Evolutionary conservation across 2,888 invertebrate genomes (phyloP).

Genomic region (Nomada fabriciana): DNA sequence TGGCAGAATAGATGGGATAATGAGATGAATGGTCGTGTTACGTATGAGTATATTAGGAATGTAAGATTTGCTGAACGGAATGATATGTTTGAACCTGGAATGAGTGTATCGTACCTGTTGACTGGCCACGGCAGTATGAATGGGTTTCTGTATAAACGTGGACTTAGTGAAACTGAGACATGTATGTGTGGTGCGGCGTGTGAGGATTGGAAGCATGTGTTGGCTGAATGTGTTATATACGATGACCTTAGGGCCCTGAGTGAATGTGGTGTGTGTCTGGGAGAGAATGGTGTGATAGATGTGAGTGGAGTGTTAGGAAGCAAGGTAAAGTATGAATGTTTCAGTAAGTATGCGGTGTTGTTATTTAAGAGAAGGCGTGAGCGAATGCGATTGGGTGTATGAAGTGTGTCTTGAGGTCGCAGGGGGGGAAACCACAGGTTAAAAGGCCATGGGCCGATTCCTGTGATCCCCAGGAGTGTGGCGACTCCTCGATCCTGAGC

Average conservation of each 20-base stretch:
- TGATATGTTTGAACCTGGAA: neutral
- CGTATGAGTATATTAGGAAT: slow-evolving; percentile 25
- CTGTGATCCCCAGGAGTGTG: no score
- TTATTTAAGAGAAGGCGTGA: neutral
- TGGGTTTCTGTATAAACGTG: slow-evolving; percentile 6
- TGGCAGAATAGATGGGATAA: slow-evolving; percentile 33
- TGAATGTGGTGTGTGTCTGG: neutral
- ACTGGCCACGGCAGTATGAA: slow-evolving; percentile 15
- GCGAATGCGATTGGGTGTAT: neutral
- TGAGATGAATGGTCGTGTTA: neutral
- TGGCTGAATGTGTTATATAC: neutral
- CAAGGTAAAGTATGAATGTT: neutral
- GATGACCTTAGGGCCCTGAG: neutral
- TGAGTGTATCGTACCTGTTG: neutral
- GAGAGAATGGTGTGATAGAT: neutral
- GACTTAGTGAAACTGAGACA: neutral
- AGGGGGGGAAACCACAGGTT: neutral
- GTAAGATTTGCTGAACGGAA: slow-evolving; percentile 1
- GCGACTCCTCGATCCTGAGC: no score
- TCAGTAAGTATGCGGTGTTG: neutral
- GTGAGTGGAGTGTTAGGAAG: no score
- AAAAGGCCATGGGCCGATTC: no score
- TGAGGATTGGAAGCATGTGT: slow-evolving; percentile 20
- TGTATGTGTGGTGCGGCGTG: slow-evolving; percentile 1
- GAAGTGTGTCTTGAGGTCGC: neutral